phyloP scores from a whole-genome alignment of 2,113 vertebrate genomes.

The Ammodytes dubius region DNA sequence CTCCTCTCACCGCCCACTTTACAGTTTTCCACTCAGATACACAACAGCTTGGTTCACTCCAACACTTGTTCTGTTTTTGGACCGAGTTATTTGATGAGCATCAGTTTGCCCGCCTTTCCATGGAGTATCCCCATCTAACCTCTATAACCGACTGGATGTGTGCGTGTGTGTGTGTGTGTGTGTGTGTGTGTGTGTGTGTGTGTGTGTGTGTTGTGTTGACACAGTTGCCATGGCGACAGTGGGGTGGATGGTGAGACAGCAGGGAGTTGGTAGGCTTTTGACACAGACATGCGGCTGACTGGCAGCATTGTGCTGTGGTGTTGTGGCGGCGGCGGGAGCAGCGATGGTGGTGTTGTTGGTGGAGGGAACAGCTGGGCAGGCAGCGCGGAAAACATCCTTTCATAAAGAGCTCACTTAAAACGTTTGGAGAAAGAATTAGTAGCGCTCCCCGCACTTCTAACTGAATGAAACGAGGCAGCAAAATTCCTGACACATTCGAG shows the following conservation, averaged over 20 bases:
- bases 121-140: constrained; percentile 78
- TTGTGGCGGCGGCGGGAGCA: constrained; percentile 53
- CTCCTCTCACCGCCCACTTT: constrained; percentile 57
- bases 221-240: constrained; percentile 85
- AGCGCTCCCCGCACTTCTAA: constrained; percentile 78
- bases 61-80: constrained; percentile 75
- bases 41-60: constrained; percentile 69
- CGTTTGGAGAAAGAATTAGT: constrained; percentile 75
- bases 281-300: constrained; percentile 77
- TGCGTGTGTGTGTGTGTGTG: constrained; percentile 70
- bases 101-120: constrained; percentile 73
- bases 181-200: constrained; percentile 65
- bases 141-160: constrained; percentile 64
- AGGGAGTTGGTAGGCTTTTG: constrained; percentile 77
- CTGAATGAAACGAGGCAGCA: constrained; percentile 80
- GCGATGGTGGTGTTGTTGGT: constrained; percentile 1
- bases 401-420: constrained; percentile 76
- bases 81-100: constrained; percentile 74
- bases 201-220: constrained; percentile 76
- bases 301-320: constrained; percentile 47
- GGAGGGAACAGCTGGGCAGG: constrained; percentile 76
- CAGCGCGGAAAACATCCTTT: constrained; percentile 58
- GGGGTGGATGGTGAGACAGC: constrained; percentile 74
- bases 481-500: constrained; percentile 74
- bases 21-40: constrained; percentile 73